phyloP scores from a whole-genome alignment of 2,888 invertebrate species.

The Rhodophaea formosa region DNA sequence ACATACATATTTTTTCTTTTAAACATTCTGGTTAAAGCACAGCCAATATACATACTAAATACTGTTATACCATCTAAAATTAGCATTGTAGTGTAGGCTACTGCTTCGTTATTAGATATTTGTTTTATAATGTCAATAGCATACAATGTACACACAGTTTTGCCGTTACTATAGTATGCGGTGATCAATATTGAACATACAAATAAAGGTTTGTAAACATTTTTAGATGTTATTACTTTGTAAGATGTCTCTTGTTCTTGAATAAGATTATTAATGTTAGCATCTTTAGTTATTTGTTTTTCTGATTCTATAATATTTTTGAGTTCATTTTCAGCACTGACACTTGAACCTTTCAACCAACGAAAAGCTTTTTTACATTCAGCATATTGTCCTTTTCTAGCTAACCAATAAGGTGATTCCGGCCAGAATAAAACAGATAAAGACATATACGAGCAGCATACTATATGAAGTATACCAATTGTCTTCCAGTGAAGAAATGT shows the following conservation, averaged over 20 bases:
- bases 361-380: slow-evolving; percentile 41
- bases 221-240: slow-evolving; percentile 27
- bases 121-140: slow-evolving; percentile 46
- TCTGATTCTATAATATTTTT: slow-evolving; percentile 34
- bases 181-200: slow-evolving; percentile 30
- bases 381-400: slow-evolving; percentile 39
- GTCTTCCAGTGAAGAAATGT: slow-evolving; percentile 40
- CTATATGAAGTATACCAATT: slow-evolving; percentile 35
- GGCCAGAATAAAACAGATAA: slow-evolving; percentile 28
- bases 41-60: slow-evolving; percentile 40
- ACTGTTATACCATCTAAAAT: slow-evolving; percentile 51
- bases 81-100: slow-evolving; percentile 48
- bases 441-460: slow-evolving; percentile 29
- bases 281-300: slow-evolving; percentile 20
- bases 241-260: slow-evolving; percentile 18
- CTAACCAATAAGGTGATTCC: slow-evolving; percentile 46
- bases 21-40: slow-evolving; percentile 31
- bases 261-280: not conserved
- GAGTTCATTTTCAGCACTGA: slow-evolving; percentile 41
- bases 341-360: slow-evolving; percentile 42
- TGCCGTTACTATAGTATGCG: slow-evolving; percentile 38
- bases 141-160: slow-evolving; percentile 43
- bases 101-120: slow-evolving; percentile 38
- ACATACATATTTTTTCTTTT: slow-evolving; percentile 39
- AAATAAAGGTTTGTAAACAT: slow-evolving; percentile 43